Evolutionary conservation across 2,888 invertebrate genomes (phyloP).

Genomic region (Plusia festucae): DNA sequence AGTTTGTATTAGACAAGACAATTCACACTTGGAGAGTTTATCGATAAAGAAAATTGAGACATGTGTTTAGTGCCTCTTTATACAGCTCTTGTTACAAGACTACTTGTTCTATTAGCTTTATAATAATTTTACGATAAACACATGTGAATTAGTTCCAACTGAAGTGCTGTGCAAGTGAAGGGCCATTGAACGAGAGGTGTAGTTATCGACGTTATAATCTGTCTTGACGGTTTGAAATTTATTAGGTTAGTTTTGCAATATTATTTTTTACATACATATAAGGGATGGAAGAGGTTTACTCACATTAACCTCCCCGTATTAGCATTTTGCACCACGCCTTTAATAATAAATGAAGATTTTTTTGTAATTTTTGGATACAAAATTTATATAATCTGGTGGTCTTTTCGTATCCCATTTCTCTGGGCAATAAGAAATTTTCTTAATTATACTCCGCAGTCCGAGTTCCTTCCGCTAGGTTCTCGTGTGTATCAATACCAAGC

Average conservation of each 20-base stretch:
- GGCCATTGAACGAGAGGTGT: too few relatives aligned
- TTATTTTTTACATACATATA: too few relatives aligned
- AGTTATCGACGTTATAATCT: too few relatives aligned
- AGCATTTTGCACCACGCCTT: too few relatives aligned
- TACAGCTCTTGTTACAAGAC: background rate
- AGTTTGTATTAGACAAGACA: conserved; percentile 1
- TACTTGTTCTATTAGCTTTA: background rate
- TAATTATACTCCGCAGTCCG: background rate
- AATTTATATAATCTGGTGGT: too few relatives aligned
- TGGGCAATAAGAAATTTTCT: background rate
- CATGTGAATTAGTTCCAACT: background rate
- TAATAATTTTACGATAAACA: background rate
- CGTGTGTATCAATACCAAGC: background rate
- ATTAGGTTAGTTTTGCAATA: too few relatives aligned
- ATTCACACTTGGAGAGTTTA: background rate
- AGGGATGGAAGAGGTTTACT: too few relatives aligned
- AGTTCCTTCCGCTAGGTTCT: background rate
- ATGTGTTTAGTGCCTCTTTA: background rate
- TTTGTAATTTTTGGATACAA: too few relatives aligned
- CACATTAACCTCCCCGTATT: too few relatives aligned
- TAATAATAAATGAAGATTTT: too few relatives aligned
- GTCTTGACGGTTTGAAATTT: too few relatives aligned
- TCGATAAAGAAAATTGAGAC: background rate
- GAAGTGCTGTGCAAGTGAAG: too few relatives aligned
- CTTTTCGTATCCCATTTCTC: background rate